These are phyloP conservation scores for Drosophila parthenogenetica DNA, from an alignment of 2,888 invertebrate species.

Conservation along the genomic window DNA sequence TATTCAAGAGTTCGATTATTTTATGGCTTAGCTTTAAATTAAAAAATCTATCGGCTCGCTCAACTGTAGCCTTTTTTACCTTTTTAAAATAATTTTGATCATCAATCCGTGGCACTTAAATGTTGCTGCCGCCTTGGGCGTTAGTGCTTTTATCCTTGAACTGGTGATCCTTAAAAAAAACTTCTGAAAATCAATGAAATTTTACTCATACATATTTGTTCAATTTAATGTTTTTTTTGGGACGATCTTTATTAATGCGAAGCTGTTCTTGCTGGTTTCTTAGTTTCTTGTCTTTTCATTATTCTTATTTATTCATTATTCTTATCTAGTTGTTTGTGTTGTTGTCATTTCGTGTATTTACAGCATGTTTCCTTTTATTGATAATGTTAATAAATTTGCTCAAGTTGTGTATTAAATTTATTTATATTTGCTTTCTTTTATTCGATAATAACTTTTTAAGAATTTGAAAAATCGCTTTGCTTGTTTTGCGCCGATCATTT, in stretches of 20 bases:
- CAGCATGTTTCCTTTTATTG: slow-evolving; percentile 46
- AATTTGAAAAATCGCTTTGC: slow-evolving; percentile 35
- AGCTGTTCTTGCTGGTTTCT: slow-evolving; percentile 56
- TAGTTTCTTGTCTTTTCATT: slow-evolving; percentile 39
- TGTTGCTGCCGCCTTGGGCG: too few relatives aligned
- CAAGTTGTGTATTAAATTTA: slow-evolving; percentile 24
- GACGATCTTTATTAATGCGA: slow-evolving; percentile 74
- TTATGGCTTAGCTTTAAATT: too few relatives aligned
- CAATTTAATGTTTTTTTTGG: slow-evolving; percentile 54
- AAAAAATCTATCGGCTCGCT: too few relatives aligned
- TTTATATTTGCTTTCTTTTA: neutral
- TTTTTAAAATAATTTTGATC: too few relatives aligned
- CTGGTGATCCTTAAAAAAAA: too few relatives aligned
- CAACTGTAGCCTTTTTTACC: too few relatives aligned
- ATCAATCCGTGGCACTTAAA: too few relatives aligned
- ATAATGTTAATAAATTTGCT: slow-evolving; percentile 48
- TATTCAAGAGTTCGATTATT: too few relatives aligned
- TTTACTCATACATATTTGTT: slow-evolving; percentile 14
- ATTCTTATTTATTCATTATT: slow-evolving; percentile 34
- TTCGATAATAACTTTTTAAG: slow-evolving; percentile 11
- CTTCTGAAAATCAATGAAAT: slow-evolving; percentile 2
- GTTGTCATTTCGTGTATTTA: slow-evolving; percentile 55
- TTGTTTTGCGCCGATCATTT: slow-evolving; percentile 48
- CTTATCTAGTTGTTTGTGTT: slow-evolving; percentile 35
- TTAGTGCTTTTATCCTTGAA: too few relatives aligned